phyloP scores from a whole-genome alignment of 35 echinoderm and acorn worm genomes.

The Ptychodera flava region DNA sequence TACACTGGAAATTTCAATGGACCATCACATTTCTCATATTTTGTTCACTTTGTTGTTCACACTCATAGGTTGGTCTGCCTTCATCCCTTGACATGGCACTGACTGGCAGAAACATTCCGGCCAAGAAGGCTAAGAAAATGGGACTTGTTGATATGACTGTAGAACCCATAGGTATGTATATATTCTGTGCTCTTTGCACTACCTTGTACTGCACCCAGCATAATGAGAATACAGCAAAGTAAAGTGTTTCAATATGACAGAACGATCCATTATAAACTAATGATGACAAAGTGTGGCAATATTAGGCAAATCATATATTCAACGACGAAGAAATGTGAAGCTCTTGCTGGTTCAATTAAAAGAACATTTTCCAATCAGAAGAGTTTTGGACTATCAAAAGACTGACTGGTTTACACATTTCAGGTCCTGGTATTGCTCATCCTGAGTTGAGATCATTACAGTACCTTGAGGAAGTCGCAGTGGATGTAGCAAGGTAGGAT shows the following conservation, averaged over 20 bases:
- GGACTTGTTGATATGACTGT: constrained; percentile 80
- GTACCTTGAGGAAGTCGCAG: constrained; percentile 80
- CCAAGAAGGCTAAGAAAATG: constrained; percentile 89
- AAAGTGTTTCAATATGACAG: no score
- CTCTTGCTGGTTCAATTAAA: no score
- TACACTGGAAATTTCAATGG: no score
- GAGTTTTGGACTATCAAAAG: no score
- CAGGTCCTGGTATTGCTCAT: constrained; percentile 65
- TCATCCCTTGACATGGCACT: constrained; percentile 76
- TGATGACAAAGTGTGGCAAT: no score
- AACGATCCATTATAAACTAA: no score
- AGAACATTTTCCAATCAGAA: not conserved
- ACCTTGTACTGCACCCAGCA: no score
- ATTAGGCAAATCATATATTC: no score
- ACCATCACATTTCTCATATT: no score
- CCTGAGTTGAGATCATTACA: constrained; percentile 43
- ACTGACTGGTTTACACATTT: constrained; percentile 46
- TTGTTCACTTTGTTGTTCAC: no score
- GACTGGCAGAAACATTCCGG: constrained; percentile 91
- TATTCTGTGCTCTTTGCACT: constrained; percentile 60
- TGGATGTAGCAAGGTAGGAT: constrained; percentile 80
- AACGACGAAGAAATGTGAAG: no score
- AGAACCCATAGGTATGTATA: constrained; percentile 65
- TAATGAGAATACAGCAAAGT: no score
- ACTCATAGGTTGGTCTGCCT: constrained; percentile 66